Conservation (phyloP, 2,888 invertebrate genomes). For the Baccha elongata region DNA sequence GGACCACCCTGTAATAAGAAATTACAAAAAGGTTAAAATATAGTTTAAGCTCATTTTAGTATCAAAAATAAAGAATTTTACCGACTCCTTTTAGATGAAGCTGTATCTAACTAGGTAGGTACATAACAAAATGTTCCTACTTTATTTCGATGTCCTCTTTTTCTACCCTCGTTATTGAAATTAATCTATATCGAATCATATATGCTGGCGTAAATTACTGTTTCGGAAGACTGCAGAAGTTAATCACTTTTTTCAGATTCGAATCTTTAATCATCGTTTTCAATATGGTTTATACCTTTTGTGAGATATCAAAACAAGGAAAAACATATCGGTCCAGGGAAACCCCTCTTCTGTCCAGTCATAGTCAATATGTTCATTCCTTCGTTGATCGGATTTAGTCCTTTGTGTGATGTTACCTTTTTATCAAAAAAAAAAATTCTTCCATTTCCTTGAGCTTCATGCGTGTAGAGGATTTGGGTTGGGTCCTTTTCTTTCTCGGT, state of each 20-base stretch:
- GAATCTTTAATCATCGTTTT: slow-evolving; percentile 22
- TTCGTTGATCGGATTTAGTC: slow-evolving; percentile 70
- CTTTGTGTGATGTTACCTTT: slow-evolving; percentile 66
- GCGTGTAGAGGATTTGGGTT: slow-evolving; percentile 69
- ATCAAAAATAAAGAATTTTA: no score
- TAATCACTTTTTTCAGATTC: slow-evolving; percentile 49
- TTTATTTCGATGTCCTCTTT: no score
- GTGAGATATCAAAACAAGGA: slow-evolving; percentile 23
- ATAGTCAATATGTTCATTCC: slow-evolving; percentile 63
- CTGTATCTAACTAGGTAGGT: no score
- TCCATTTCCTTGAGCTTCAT: slow-evolving; percentile 66
- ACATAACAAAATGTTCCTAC: no score
- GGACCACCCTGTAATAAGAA: no score
- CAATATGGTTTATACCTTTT: slow-evolving; percentile 46
- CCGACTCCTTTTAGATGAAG: no score
- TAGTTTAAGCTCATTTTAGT: no score
- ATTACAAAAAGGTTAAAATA: no score
- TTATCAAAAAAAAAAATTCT: slow-evolving; percentile 49
- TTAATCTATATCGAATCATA: no score
- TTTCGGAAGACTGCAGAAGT: slow-evolving; percentile 30
- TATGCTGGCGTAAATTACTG: neutral
- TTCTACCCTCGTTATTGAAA: no score
- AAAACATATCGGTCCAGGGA: slow-evolving; percentile 14
- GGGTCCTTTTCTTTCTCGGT: slow-evolving; percentile 51
- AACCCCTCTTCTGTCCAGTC: slow-evolving; percentile 62